These are phyloP conservation scores for Littorina saxatilis DNA, from an alignment of 1,140 invertebrate genomes.

Conservation along the genomic window DNA sequence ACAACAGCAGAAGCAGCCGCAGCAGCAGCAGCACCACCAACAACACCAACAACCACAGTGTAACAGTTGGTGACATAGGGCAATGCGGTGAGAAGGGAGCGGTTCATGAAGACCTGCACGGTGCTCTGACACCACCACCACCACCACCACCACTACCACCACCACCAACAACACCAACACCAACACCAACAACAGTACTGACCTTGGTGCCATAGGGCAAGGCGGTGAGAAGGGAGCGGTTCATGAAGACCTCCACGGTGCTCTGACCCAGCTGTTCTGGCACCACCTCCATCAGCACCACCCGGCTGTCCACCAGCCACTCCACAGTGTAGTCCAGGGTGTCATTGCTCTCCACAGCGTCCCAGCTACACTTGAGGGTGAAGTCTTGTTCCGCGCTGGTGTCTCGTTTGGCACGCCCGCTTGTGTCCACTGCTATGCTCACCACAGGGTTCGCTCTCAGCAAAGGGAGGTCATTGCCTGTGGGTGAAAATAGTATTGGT, in stretches of 20 bases:
- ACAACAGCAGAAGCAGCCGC: too few relatives aligned
- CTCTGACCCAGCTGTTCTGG: slow-evolving; percentile 8
- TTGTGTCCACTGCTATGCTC: slow-evolving; percentile 30
- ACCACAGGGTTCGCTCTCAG: slow-evolving; percentile 46
- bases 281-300: slow-evolving; percentile 35
- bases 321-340: slow-evolving; percentile 47
- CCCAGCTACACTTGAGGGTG: slow-evolving; percentile 51
- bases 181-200: too few relatives aligned
- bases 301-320: slow-evolving; percentile 50
- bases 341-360: slow-evolving; percentile 32
- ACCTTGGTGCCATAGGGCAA: slow-evolving; percentile 57
- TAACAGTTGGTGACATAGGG: slow-evolving; percentile 55
- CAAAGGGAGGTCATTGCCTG: slow-evolving; percentile 45
- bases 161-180: too few relatives aligned
- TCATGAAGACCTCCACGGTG: slow-evolving; percentile 41
- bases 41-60: too few relatives aligned
- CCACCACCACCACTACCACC: slow-evolving; percentile 44
- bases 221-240: slow-evolving; percentile 40
- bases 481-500: too few relatives aligned
- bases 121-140: slow-evolving; percentile 1
- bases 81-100: slow-evolving; percentile 39
- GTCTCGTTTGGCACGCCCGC: slow-evolving; percentile 3
- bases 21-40: not conserved
- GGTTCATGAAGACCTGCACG: slow-evolving; percentile 44
- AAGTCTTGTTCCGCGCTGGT: slow-evolving; percentile 28